Evolutionary conservation across 1,140 invertebrate species (phyloP).

Genomic region (Eumeta japonica): DNA sequence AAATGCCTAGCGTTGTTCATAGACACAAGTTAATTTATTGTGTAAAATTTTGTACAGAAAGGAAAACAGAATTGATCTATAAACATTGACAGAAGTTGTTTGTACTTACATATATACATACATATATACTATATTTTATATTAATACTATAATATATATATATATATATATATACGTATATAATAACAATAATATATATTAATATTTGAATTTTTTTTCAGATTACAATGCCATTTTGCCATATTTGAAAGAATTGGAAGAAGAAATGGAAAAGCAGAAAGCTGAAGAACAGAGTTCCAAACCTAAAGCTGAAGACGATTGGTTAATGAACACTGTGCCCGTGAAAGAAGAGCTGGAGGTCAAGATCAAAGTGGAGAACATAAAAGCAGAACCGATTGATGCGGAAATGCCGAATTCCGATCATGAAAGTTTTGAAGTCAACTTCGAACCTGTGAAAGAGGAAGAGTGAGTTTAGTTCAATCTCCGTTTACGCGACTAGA

Average conservation of each 20-base stretch:
- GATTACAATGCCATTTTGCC: constrained; percentile 43
- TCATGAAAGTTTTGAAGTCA: constrained; percentile 1
- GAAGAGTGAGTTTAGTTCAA: constrained; percentile 18
- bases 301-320: not conserved
- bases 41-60: too few species aligned
- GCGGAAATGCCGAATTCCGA: constrained; percentile 8
- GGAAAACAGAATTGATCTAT: too few species aligned
- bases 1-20: too few species aligned
- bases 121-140: too few species aligned
- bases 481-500: too few species aligned
- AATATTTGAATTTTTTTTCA: constrained; percentile 11
- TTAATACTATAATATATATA: too few species aligned
- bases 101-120: too few species aligned
- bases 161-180: too few species aligned
- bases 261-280: constrained; percentile 19
- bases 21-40: too few species aligned
- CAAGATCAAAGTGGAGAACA: constrained; percentile 5
- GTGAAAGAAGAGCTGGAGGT: constrained; percentile 1
- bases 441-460: constrained; percentile 14
- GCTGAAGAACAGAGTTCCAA: constrained; percentile 11
- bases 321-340: not conserved
- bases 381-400: constrained; percentile 6
- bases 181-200: too few species aligned
- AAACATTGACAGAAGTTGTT: too few species aligned
- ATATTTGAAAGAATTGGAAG: constrained; percentile 40